Percentiles rank a stretch among this genome's conserved stretches.
phyloP scores from a whole-genome alignment of 2,113 vertebrate genomes.

The Zingel zingel region DNA sequence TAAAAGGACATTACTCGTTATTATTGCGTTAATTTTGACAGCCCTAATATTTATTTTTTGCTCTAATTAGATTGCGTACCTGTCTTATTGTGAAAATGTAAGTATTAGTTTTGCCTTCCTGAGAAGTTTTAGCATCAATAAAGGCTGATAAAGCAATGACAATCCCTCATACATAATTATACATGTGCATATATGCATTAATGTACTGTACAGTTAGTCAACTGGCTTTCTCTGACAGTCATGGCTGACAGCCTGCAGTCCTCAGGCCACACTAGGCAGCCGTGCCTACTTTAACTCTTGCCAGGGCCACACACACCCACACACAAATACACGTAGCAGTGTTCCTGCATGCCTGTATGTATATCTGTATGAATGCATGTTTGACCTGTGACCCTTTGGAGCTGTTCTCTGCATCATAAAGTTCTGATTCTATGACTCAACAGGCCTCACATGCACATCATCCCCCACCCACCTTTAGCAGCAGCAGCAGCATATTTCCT shows the following conservation, averaged over 20 bases:
- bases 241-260: constrained; percentile 26
- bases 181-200: background rate
- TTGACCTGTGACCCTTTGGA: constrained; percentile 8
- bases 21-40: no score
- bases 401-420: background rate
- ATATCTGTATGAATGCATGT: background rate
- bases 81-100: constrained; percentile 24
- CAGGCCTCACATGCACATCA: constrained; percentile 1
- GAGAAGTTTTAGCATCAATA: background rate
- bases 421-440: background rate
- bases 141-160: constrained; percentile 1
- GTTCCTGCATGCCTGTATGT: background rate
- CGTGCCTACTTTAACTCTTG: constrained; percentile 30
- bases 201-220: constrained; percentile 1
- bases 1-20: no score
- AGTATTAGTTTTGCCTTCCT: background rate
- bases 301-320: constrained; percentile 7
- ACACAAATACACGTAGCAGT: background rate
- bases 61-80: constrained; percentile 16
- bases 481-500: constrained; percentile 36
- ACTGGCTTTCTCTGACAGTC: constrained; percentile 20
- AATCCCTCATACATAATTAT: background rate
- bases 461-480: constrained; percentile 7
- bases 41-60: no score
- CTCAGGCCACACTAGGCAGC: constrained; percentile 25